A percentile compares a stretch with the other conserved stretches of the same genome.
phyloP scores from a whole-genome alignment of 1,140 invertebrate species.

The Heliothis subflexa region DNA sequence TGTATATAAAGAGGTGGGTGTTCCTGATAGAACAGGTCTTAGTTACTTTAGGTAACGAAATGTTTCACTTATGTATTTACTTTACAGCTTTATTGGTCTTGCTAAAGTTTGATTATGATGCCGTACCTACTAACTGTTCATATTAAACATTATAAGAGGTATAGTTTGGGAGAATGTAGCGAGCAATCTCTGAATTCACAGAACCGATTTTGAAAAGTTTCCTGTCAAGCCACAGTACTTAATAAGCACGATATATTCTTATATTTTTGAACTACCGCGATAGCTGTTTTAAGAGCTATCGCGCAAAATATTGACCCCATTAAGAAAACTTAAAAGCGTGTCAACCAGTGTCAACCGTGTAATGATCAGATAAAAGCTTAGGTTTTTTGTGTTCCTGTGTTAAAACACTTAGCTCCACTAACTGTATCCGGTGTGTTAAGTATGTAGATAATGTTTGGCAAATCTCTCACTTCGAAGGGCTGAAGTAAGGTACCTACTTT shows the following conservation, averaged over 20 bases:
- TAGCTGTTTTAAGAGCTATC: neutral
- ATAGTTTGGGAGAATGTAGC: no score
- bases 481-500: neutral
- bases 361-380: constrained; percentile 35
- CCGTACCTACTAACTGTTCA: no score
- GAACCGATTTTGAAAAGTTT: no score
- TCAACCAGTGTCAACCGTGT: neutral
- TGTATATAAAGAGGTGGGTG: constrained; percentile 11
- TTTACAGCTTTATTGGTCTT: no score
- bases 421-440: constrained; percentile 22
- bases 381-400: constrained; percentile 39
- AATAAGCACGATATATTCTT: no score
- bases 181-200: no score
- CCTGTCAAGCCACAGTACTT: no score
- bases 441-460: constrained; percentile 37
- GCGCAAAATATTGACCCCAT: neutral
- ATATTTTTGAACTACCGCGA: no score
- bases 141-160: no score
- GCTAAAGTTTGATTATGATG: no score
- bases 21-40: neutral
- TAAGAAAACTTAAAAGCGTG: constrained; percentile 7
- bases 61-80: neutral
- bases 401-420: neutral
- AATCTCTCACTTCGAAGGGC: constrained; percentile 25
- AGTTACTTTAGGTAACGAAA: neutral